Conservation (phyloP, 1,140 invertebrate species). For the Nebria ingens region DNA sequence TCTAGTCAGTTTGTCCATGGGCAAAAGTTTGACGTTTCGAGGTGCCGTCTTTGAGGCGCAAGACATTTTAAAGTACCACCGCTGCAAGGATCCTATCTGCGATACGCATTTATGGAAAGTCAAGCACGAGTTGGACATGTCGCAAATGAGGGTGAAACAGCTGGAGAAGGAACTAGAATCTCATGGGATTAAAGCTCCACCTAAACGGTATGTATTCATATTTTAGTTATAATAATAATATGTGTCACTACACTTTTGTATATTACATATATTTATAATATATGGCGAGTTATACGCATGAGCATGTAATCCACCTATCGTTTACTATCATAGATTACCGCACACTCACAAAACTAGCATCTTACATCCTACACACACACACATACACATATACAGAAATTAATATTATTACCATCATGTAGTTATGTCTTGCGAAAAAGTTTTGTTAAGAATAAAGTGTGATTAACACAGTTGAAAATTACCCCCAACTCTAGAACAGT, state of each 20-base stretch:
- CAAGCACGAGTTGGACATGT: constrained; percentile 77
- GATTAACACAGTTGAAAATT: no score
- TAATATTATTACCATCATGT: no score
- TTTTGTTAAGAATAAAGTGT: no score
- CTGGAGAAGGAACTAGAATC: constrained; percentile 73
- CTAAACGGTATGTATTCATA: constrained; percentile 36
- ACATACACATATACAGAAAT: no score
- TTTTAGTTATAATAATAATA: neutral
- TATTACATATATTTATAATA: no score
- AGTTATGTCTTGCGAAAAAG: no score
- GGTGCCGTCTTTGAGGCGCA: constrained; percentile 81
- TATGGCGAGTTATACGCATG: no score
- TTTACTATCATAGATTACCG: no score
- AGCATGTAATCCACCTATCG: no score
- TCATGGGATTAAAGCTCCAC: constrained; percentile 64
- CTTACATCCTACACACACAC: no score
- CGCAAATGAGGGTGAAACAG: constrained; percentile 68
- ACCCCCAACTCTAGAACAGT: no score
- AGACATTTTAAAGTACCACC: constrained; percentile 45
- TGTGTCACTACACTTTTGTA: neutral
- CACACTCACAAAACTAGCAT: no score
- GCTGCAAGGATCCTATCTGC: constrained; percentile 69
- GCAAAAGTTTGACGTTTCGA: constrained; percentile 41
- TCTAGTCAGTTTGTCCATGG: constrained; percentile 75
- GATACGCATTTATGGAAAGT: constrained; percentile 81